Evolutionary conservation across 2,113 vertebrate species (phyloP), one percentile per base, ranked within the genome.

Genomic region (Typhlomys cinereus): DNA sequence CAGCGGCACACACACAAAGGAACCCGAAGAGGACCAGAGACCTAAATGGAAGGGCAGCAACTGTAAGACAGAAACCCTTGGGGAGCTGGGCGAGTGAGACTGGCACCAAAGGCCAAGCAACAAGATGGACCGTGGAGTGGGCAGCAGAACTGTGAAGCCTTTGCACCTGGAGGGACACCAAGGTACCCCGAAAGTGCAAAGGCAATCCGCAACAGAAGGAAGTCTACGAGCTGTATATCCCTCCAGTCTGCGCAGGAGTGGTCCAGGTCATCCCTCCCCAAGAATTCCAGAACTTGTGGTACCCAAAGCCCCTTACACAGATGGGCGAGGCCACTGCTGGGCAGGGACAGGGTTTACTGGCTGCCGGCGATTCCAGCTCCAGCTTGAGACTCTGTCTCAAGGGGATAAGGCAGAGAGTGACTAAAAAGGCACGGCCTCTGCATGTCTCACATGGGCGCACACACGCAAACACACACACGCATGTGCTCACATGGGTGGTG

Each of bases 21-120:
- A 82, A 91, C 44, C 92, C 67, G 27, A 76, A 86, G 57, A 27
- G 36, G 36, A 73, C 61, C 61, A 85, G 73, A 85, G 73, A 75
- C 44, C 29, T 87, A 79, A 79, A 59, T 7, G 6, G 44, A 75
- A 89, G 39, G 71, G 44, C 44, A 62, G 67, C 44, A 85, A 87
- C 41, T 23, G 52, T 21, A 27, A 81, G 84, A 67, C 80, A n/a
- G n/a, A n/a, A n/a, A n/a, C n/a, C n/a, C n/a, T n/a, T n/a, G n/a
- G n/a, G n/a, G n/a, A n/a, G n/a, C n/a, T 7, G 25, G 69, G n/a
- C 15, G 54, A 85, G 52, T 57, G n/a, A 89, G 52, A 36, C 75
- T 5, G 59, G 52, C 41, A 67, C 7, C 36, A 50, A 91, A 85
- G 36, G 34, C 62, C 4, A 70, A 88, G 54, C 61, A 89, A 62